Conservation (phyloP, 2,888 invertebrate species). For the Diloba caeruleocephala region DNA sequence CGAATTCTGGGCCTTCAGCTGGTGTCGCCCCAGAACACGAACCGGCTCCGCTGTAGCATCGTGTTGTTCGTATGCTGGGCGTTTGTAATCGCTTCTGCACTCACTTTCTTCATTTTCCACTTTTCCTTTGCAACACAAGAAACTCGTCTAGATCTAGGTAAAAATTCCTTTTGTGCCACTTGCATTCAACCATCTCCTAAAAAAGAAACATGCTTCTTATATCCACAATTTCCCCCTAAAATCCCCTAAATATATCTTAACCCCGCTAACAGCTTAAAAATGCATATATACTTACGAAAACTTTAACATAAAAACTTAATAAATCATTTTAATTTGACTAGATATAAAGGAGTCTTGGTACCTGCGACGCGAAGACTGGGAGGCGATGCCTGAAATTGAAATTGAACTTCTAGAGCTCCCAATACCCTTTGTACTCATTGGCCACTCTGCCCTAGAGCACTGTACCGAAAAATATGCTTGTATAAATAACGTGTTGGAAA, state of each 20-base stretch:
- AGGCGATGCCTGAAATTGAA: constrained; percentile 71
- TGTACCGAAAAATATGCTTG: constrained; percentile 69
- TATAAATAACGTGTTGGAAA: constrained; percentile 64
- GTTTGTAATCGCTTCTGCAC: constrained; percentile 71
- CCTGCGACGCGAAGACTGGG: constrained; percentile 80
- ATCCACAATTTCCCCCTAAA: background rate
- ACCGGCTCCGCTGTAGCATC: constrained; percentile 78
- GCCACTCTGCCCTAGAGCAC: constrained; percentile 69
- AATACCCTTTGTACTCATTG: constrained; percentile 70
- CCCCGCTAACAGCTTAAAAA: background rate
- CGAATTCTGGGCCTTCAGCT: constrained; percentile 80
- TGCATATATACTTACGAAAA: background rate
- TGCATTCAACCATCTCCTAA: background rate
- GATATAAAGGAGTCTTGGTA: constrained; percentile 80
- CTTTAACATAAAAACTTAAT: constrained; percentile 7
- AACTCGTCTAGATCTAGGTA: constrained; percentile 78
- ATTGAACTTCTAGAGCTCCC: constrained; percentile 67
- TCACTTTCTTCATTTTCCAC: constrained; percentile 71
- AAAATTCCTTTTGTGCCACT: constrained; percentile 27
- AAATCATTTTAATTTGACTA: constrained; percentile 61
- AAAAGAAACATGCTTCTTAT: background rate
- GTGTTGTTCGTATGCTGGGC: constrained; percentile 84
- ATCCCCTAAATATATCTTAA: background rate
- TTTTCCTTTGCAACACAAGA: constrained; percentile 60
- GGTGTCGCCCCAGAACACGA: constrained; percentile 70